Base-by-base conservation (phyloP, 2,888 invertebrate species). In the Synanthedon vespiformis region DNA sequence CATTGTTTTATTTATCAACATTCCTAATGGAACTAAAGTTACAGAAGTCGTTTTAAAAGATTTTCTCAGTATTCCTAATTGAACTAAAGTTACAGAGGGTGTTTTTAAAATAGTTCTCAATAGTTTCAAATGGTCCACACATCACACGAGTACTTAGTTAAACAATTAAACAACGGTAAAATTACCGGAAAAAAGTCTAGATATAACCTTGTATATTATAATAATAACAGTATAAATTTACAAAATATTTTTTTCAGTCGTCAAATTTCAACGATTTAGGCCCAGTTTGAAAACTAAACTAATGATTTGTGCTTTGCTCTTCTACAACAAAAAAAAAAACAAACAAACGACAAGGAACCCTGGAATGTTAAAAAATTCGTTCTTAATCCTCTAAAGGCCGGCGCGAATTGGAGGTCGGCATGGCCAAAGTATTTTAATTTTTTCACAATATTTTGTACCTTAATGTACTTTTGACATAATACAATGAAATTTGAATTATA, bases 341-440 rank as follows among this genome's bases (percentile, higher is more conserved):
- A 57, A 57, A 55, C 56, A 62, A 65, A 68, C 59, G 34, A 65
- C 53, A 65, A 62, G 65, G 74, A 75, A 75, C 79, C 76, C 74
- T 86, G 85, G 85, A 86, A 86, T 86, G 85, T 86, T 34, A 72
- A 67, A 74, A 75, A 84, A 76, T 75, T 80, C 77, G 79, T 80
- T 77, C 74, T 65, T 66, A 67, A 68, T 66, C 10, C 34, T 34
- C 10, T 34, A 34, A 10, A 10, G 34, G 34, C 34, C 34, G 34
- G 34, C 6, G 34, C 34, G 2, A 8, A 34, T 34, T 34, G 27
- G 27, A 8, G 27, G 27, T 1, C 27, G 27, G 27, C 27, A 2
- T 8, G 8, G 27, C 27, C 16, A 22, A 22, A 27, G 2, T 8
- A 3, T 27, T 27, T 27, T 8, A 6, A 3, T 27, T 27, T 27